Conservation (phyloP, 92 coral and sea anemone species). For the Paragorgia papillata region DNA sequence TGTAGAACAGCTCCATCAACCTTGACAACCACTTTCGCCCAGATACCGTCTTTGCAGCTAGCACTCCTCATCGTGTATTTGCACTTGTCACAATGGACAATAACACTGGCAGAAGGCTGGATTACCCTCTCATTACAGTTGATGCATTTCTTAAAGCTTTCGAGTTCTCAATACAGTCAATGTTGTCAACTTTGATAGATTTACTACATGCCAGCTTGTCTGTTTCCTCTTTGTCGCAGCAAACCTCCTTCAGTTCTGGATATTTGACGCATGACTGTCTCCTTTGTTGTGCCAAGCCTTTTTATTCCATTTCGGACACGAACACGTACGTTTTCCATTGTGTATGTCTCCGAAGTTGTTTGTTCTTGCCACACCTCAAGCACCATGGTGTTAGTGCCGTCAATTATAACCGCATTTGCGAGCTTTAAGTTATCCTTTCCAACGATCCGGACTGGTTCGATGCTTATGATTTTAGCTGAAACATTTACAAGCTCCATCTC, state of each 20-base stretch:
- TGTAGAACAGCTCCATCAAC: neutral
- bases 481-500: constrained; percentile 7
- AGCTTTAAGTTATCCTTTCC: constrained; percentile 5
- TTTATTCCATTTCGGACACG: constrained; percentile 1
- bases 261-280: neutral
- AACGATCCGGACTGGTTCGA: neutral
- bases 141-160: constrained; percentile 6
- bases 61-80: neutral
- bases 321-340: neutral
- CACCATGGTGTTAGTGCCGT: neutral
- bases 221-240: neutral
- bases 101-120: neutral
- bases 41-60: neutral
- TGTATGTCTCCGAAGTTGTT: neutral
- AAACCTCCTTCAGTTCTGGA: too few species aligned
- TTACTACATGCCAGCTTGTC: neutral
- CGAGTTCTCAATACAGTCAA: neutral
- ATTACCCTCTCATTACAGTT: neutral
- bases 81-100: constrained; percentile 5
- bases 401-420: neutral
- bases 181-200: constrained; percentile 11
- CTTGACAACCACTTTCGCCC: constrained; percentile 5
- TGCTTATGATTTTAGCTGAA: neutral
- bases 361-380: constrained; percentile 14
- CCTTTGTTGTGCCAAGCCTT: constrained; percentile 13